phyloP scores from a whole-genome alignment of 1,140 invertebrate species.

The Panagrolaimus sp. region DNA sequence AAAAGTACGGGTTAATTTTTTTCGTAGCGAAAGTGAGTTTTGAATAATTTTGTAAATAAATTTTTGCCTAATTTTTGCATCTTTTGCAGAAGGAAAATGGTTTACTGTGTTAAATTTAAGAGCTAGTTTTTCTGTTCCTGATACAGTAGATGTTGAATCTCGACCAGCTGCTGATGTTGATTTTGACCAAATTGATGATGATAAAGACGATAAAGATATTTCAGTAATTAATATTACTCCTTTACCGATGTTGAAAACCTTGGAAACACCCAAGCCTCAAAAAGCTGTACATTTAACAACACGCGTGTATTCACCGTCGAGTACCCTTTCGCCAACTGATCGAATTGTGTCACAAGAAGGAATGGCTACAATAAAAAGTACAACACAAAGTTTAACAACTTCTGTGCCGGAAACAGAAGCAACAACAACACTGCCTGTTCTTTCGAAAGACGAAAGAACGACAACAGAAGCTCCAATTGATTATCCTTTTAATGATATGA shows the following conservation, averaged over 20 bases:
- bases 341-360: background rate
- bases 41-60: background rate
- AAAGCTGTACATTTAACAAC: background rate
- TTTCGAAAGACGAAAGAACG: background rate
- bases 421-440: background rate
- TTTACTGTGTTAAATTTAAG: conserved; percentile 4
- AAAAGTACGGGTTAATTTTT: conserved; percentile 6
- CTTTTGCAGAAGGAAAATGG: conserved; percentile 3
- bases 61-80: background rate
- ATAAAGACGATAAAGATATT: background rate
- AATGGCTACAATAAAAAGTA: background rate
- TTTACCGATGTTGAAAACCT: conserved; percentile 2
- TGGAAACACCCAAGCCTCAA: background rate
- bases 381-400: too few species aligned
- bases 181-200: conserved; percentile 13
- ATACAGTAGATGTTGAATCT: conserved; percentile 10
- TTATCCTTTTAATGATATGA: background rate
- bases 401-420: background rate
- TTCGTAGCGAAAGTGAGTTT: conserved; percentile 2
- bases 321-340: background rate
- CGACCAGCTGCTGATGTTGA: background rate
- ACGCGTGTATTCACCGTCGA: background rate
- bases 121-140: conserved; percentile 6
- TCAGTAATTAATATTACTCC: conserved; percentile 3
- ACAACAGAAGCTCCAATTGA: background rate